phyloP scores from a whole-genome alignment of 2,888 invertebrate species.

The Julus scandinavius region DNA sequence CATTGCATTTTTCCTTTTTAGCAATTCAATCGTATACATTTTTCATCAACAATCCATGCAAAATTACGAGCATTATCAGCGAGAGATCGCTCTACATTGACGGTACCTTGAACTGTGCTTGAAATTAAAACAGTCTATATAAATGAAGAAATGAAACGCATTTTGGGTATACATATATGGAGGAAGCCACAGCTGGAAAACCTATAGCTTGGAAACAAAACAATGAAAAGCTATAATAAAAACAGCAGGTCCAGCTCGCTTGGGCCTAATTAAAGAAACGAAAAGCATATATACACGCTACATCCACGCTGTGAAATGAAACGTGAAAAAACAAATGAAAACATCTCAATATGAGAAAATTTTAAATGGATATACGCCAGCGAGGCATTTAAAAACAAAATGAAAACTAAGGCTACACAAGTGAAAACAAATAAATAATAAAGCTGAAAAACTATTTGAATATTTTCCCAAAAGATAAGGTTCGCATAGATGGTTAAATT shows the following conservation, averaged over 20 bases:
- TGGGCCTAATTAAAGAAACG: background rate
- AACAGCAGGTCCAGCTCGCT: constrained; percentile 21
- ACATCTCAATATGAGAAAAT: background rate
- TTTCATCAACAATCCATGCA: background rate
- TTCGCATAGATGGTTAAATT: no score
- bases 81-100: constrained; percentile 9
- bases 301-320: background rate
- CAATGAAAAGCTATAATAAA: background rate
- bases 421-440: background rate
- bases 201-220: background rate
- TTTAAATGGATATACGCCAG: background rate
- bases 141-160: background rate
- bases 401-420: background rate
- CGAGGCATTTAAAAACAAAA: background rate
- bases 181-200: constrained; percentile 36
- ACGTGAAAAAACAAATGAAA: background rate
- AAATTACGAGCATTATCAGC: constrained; percentile 23
- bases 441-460: no score
- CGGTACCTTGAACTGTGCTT: background rate
- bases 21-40: background rate
- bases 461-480: no score
- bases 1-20: background rate
- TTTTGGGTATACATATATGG: background rate
- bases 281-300: background rate
- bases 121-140: constrained; percentile 3